Conservation (phyloP, 1,140 invertebrate genomes). For the Octopus sinensis region DNA sequence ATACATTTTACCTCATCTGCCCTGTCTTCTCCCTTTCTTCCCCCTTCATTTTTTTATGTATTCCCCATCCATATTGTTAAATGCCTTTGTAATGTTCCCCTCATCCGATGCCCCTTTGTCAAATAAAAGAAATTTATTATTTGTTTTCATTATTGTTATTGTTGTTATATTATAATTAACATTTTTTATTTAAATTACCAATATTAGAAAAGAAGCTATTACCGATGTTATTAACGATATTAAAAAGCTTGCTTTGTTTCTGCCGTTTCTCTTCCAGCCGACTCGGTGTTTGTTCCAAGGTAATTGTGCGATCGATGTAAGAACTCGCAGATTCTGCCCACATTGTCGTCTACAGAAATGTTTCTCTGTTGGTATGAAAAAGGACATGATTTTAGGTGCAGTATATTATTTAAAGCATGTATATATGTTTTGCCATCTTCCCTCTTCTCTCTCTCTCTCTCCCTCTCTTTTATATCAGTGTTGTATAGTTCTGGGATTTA, state of each 20-base stretch:
- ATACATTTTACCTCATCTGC: too few species aligned
- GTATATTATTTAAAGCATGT: background rate
- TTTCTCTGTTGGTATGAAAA: conserved; percentile 88
- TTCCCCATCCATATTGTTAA: too few species aligned
- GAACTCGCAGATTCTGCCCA: conserved; percentile 92
- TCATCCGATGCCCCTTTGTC: too few species aligned
- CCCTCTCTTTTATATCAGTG: background rate
- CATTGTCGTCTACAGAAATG: conserved; percentile 92
- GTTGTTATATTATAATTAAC: background rate
- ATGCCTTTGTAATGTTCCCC: too few species aligned
- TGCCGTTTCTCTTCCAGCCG: conserved; percentile 62
- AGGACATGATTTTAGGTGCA: conserved; percentile 77
- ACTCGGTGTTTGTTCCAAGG: conserved; percentile 90
- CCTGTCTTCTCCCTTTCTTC: too few species aligned
- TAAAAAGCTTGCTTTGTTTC: background rate
- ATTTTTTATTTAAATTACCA: background rate
- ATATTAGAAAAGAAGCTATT: too few species aligned
- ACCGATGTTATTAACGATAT: background rate
- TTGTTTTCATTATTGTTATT: background rate
- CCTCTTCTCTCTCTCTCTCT: background rate
- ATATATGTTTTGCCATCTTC: background rate
- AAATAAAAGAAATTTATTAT: background rate
- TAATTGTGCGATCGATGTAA: conserved; percentile 84
- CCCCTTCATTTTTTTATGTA: too few species aligned
- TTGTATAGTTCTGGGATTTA: too few species aligned